Percentiles rank a stretch among this genome's conserved stretches.
Evolutionary conservation across 2,113 vertebrate genomes (phyloP).

Genomic region (Aramus guarauna): DNA sequence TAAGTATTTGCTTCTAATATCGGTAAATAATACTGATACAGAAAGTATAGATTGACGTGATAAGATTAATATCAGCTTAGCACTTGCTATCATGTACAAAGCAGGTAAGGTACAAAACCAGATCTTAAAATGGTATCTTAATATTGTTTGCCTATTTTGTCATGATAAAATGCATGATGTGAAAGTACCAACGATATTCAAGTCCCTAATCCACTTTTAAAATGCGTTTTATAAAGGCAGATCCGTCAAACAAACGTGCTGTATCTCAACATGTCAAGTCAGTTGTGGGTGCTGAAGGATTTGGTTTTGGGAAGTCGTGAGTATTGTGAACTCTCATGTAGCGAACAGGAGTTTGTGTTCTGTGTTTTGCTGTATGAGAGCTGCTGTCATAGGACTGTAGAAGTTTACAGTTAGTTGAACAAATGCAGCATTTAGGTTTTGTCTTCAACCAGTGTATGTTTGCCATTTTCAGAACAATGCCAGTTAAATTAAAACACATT

Average conservation of each 20-base stretch:
- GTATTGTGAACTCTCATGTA: neutral
- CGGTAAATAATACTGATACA: neutral
- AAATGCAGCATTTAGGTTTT: neutral
- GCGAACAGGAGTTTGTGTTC: neutral
- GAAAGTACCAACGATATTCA: neutral
- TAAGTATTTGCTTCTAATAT: neutral
- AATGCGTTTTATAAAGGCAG: neutral
- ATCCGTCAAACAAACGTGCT: neutral
- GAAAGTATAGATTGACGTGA: neutral
- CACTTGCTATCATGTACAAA: neutral
- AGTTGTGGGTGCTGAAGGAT: neutral
- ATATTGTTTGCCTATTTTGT: neutral
- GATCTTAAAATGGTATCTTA: neutral
- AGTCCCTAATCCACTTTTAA: neutral
- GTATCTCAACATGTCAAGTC: neutral
- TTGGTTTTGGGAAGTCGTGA: neutral
- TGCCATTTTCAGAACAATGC: neutral
- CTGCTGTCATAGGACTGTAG: neutral
- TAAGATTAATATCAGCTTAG: too few relatives aligned
- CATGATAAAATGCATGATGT: neutral
- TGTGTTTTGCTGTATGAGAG: neutral
- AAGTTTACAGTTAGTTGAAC: neutral
- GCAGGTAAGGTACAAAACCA: neutral
- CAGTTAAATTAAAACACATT: neutral
- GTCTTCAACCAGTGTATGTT: neutral